Base-by-base conservation (phyloP, 92 coral and sea anemone genomes). In the Palythoa grandiflora region DNA sequence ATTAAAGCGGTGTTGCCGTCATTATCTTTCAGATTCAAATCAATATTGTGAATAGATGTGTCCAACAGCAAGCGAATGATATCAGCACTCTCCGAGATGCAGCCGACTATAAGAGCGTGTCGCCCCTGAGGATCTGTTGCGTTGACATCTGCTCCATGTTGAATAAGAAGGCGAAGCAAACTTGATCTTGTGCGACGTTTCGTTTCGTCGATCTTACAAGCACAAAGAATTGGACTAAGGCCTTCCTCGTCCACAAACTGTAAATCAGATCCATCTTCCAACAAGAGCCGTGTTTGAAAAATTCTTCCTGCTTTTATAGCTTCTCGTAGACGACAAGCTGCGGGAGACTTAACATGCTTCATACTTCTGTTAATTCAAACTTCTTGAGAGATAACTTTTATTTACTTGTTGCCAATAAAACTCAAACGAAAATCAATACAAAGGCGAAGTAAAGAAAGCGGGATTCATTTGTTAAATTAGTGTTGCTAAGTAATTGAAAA, bases 81-180 rank as follows among this genome's bases (percentile, higher is more conserved):
- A 88, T 92, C 99, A 11, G 90, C 91, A 61, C 91, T 93, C 28
- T 86, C 93, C 76, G 78, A 78, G 68, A 89, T 88, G 54, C 99
- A 97, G 21, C 95, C 95, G 38, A 87, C 84, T n/a, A 91, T 90
- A 87, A 97, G 60, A 77, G 91, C 97, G 83, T 97, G 97, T 37
- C 94, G 90, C 20, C 98, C 98, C 68, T 86, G 74, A 6, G 88
- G 90, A 89, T 97, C 98, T 3, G 90, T 90, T 21, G 94, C 73
- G 53, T 97, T 97, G 87, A 97, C 99, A 88, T 97, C 90, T 1
- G 95, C 99, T 16, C 95, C 95, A 77, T 95, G 93, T 37, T 94
- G 97, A 71, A 97, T 59, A 21, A 97, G 68, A 19, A 97, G 91
- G 68, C 92, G 94, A 19, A 95, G 89, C 87, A 97, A 83, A 52